phyloP scores from a whole-genome alignment of 1,140 invertebrate genomes.

The Monochamus saltuarius region DNA sequence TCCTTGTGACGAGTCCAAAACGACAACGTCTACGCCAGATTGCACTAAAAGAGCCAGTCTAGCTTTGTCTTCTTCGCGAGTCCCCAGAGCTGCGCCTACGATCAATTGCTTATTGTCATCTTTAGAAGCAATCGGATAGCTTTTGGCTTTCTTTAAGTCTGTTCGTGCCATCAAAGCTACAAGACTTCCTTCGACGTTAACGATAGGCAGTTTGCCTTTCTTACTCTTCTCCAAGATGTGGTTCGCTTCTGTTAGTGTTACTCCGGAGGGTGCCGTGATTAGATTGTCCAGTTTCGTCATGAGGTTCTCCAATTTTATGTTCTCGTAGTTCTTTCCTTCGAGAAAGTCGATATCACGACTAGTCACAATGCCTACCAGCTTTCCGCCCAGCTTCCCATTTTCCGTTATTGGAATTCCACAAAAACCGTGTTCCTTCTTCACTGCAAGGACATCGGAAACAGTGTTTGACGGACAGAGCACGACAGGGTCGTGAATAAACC shows the following conservation, averaged over 20 bases:
- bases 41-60: slow-evolving; percentile 76
- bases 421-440: slow-evolving; percentile 93
- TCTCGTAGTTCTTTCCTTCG: slow-evolving; percentile 60
- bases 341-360: slow-evolving; percentile 97
- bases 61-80: slow-evolving; percentile 79
- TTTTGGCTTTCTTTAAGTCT: slow-evolving; percentile 96
- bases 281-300: slow-evolving; percentile 90
- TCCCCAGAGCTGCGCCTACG: slow-evolving; percentile 96
- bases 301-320: slow-evolving; percentile 62
- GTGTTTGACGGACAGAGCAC: slow-evolving; percentile 87
- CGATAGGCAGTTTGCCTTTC: slow-evolving; percentile 94
- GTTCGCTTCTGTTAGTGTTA: slow-evolving; percentile 92
- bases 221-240: slow-evolving; percentile 94
- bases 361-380: slow-evolving; percentile 95
- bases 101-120: slow-evolving; percentile 97
- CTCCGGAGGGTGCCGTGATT: slow-evolving; percentile 83
- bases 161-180: slow-evolving; percentile 96
- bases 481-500: slow-evolving; percentile 95
- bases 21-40: slow-evolving; percentile 95
- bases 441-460: slow-evolving; percentile 80
- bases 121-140: slow-evolving; percentile 95
- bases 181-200: slow-evolving; percentile 87
- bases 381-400: slow-evolving; percentile 90
- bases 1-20: slow-evolving; percentile 98
- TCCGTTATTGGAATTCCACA: slow-evolving; percentile 95